These are phyloP conservation scores for Odontocolon sp. DNA, from an alignment of 2,888 invertebrate genomes.

Conservation along the genomic window DNA sequence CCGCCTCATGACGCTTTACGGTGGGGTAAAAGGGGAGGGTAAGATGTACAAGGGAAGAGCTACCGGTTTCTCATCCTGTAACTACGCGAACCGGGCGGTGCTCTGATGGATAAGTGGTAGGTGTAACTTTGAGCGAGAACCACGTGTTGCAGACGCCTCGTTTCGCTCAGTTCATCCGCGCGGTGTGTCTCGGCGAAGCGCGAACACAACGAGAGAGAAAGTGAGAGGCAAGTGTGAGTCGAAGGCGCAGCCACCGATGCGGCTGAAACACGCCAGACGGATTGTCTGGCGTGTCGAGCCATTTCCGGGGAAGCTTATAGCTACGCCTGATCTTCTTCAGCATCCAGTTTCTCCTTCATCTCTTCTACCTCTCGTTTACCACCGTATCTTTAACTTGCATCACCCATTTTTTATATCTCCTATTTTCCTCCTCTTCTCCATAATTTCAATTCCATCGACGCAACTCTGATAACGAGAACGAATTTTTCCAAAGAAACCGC, in stretches of 20 bases:
- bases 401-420: constrained; percentile 1
- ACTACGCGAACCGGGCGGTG: constrained; percentile 11
- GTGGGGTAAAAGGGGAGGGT: background rate
- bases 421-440: background rate
- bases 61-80: constrained; percentile 33
- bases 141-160: constrained; percentile 70
- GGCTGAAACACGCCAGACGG: constrained; percentile 61
- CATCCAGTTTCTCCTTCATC: background rate
- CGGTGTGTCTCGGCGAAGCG: constrained; percentile 27
- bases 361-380: constrained; percentile 17
- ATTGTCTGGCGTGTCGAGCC: constrained; percentile 66
- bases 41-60: background rate
- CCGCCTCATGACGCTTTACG: background rate
- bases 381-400: constrained; percentile 18
- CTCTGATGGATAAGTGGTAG: constrained; percentile 55
- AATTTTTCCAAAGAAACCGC: no score
- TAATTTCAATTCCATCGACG: background rate
- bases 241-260: constrained; percentile 17
- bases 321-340: constrained; percentile 4
- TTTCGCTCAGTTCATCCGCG: constrained; percentile 56
- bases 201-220: constrained; percentile 26
- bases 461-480: no score
- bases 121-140: constrained; percentile 68
- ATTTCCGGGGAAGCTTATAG: constrained; percentile 60
- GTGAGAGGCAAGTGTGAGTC: constrained; percentile 19